Evolutionary conservation across 2,888 invertebrate species (phyloP), one percentile per base, ranked within the genome.

Genomic region (Anaspis maculata): DNA sequence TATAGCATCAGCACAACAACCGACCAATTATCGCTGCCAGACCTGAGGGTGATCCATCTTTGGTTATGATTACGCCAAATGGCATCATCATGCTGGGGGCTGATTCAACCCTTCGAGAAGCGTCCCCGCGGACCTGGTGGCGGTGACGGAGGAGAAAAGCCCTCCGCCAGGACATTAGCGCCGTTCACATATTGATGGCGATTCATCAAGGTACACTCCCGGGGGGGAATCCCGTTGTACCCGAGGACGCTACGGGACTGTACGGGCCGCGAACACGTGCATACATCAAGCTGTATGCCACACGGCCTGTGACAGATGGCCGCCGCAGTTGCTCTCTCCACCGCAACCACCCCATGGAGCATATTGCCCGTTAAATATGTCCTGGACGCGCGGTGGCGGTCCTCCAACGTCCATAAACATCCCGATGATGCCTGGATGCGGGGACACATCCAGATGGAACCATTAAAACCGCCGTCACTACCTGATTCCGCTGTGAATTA

Each of bases 381-480:
- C 48, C 48, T 43, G 43, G 41, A 48, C 44, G 47, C 45, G 37
- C 24, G 35, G 39, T 32, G 25, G 37, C 24, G 35, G 39, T 32
- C 26, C 40, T 32, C 34, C 30, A 34, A 32, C 37, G 44, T 47
- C 52, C 51, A 51, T 53, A 51, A 52, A 54, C 55, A 51, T 50
- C 47, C 50, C 36, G 45, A 37, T 38, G 9, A 19, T 19, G 19
- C 48, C 48, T 44, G 42, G 41, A 48, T 44, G 47, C 45, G 39
- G 25, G 35, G 38, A 31, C 26, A 39, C 46, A 32, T 45, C 42
- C 39, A 37, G 48, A 51, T 51, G 51, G 46, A 41, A 48, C 50
- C 55, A 56, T 57, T 59, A 54, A 54, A 53, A 53, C 41, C 51
- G 48, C 51, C 52, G 56, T 54, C 57, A 54, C 42, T 57, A 56